Conservation (phyloP, 2,113 vertebrate species). For the Chaetops frenatus region DNA sequence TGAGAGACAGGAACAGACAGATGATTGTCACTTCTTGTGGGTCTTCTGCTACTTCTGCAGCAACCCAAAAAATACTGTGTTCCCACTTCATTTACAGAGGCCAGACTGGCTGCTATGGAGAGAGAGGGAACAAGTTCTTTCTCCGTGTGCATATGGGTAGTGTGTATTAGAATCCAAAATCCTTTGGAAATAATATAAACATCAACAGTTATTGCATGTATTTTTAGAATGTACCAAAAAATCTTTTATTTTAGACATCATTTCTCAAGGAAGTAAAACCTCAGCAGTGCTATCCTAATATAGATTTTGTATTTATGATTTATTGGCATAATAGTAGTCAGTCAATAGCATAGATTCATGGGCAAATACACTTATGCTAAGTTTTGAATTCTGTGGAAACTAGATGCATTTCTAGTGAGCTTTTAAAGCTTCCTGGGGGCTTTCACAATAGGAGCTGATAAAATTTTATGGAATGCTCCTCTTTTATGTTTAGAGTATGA, state of each 20-base stretch:
- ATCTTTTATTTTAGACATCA: background rate
- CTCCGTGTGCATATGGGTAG: background rate
- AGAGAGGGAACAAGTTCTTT: background rate
- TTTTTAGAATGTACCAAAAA: background rate
- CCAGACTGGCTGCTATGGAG: background rate
- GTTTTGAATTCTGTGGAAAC: slow-evolving; percentile 9
- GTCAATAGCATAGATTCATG: background rate
- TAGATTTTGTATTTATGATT: background rate
- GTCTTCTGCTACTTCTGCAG: background rate
- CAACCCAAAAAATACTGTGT: background rate
- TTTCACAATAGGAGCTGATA: slow-evolving; percentile 34
- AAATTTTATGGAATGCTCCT: slow-evolving; percentile 37
- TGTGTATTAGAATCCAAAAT: background rate
- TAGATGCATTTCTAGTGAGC: background rate
- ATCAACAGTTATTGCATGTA: background rate
- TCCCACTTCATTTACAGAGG: background rate
- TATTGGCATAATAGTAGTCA: background rate
- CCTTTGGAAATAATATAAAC: background rate
- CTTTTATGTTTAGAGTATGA: slow-evolving; percentile 16
- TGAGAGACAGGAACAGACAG: background rate
- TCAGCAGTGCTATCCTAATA: background rate
- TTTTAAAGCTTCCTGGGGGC: slow-evolving; percentile 34
- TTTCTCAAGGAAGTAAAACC: background rate
- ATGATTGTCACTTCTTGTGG: background rate
- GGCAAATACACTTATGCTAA: background rate